Conservation (phyloP, 1,140 invertebrate genomes). For the Akabosia matsudoensis region DNA sequence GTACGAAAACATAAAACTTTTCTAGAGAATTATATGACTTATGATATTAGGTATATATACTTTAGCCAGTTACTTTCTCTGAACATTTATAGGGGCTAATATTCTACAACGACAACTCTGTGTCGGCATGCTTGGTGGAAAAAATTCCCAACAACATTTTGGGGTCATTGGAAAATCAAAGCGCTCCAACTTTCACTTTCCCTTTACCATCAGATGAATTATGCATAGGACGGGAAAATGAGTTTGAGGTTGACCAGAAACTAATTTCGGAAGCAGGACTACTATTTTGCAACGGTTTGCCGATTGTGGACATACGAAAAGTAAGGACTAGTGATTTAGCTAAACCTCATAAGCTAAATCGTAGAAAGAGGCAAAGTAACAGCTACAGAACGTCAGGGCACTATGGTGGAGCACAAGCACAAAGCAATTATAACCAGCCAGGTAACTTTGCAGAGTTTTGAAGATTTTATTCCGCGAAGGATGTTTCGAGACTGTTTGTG, state of each 20-base stretch:
- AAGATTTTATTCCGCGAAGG: no score
- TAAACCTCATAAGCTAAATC: no score
- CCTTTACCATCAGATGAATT: background rate
- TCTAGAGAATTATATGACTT: no score
- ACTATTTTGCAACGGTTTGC: background rate
- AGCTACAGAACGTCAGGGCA: no score
- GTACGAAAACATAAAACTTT: no score
- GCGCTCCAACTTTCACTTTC: background rate
- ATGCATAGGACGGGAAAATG: background rate
- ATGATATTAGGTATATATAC: no score
- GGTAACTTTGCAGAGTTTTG: no score
- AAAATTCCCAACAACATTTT: background rate
- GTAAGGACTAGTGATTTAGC: background rate
- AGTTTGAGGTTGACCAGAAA: background rate
- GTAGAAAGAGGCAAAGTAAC: no score
- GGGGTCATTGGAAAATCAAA: background rate
- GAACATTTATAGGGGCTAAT: background rate
- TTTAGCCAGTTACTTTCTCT: background rate
- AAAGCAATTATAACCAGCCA: no score
- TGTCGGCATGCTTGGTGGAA: background rate
- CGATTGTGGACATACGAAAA: background rate
- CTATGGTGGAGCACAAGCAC: no score
- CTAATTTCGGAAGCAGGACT: background rate
- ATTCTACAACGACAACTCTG: background rate
- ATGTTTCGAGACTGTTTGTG: no score